Conservation (phyloP, 2,797 vertebrate genomes). For the Gallinago stenura region DNA sequence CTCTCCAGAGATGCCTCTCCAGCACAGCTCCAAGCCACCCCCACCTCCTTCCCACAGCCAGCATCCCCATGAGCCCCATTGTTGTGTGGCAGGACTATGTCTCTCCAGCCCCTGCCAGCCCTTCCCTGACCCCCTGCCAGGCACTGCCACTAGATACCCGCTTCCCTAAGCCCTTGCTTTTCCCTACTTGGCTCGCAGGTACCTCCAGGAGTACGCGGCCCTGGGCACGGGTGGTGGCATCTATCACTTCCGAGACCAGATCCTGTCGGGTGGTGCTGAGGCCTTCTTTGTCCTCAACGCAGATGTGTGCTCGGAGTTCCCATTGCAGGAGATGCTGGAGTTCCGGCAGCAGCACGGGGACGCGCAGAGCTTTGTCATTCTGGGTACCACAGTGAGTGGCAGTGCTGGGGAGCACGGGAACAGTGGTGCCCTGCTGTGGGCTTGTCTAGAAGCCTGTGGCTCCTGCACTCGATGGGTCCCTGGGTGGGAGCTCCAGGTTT, state of each 20-base stretch:
- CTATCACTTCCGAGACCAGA: conserved; percentile 99
- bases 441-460: not conserved
- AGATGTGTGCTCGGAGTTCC: conserved; percentile 96
- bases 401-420: not conserved
- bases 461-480: not conserved
- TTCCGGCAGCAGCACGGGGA: conserved; percentile 87
- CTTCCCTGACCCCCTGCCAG: rapidly evolving
- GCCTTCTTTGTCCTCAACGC: conserved; percentile 95
- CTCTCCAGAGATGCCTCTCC: not conserved
- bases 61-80: rapidly evolving
- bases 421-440: not conserved
- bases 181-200: conserved; percentile 78
- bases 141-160: not conserved
- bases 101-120: not conserved
- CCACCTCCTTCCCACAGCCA: not conserved
- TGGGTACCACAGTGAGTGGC: conserved; percentile 91
- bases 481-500: not conserved
- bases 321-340: conserved; percentile 90
- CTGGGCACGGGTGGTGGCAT: conserved; percentile 96
- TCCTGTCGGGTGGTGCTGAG: conserved; percentile 91
- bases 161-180: not conserved
- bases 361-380: conserved; percentile 88
- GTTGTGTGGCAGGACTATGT: not conserved
- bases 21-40: not conserved
- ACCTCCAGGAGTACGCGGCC: conserved; percentile 94